A percentile compares a stretch with the other conserved stretches of the same genome.
Conservation (phyloP, 2,888 invertebrate genomes). For the Cybosia mesomella region DNA sequence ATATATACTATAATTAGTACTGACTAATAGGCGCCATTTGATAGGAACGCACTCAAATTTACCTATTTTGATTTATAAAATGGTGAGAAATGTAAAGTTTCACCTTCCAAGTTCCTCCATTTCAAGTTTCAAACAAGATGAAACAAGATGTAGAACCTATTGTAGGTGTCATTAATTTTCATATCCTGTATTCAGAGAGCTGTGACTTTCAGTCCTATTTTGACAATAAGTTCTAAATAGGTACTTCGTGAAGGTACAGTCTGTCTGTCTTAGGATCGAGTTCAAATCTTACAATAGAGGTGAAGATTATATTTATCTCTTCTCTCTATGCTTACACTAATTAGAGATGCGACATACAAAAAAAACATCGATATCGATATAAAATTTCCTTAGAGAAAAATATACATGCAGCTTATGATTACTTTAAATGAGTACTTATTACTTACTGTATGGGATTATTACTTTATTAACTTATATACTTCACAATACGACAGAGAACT, state of each 20-base stretch:
- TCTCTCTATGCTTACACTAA: not conserved
- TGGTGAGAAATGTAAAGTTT: not conserved
- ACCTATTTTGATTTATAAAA: not conserved
- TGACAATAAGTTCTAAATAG: not conserved
- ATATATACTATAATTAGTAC: slow-evolving; percentile 2
- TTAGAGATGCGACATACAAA: not conserved
- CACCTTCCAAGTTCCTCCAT: no score
- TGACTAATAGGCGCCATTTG: not conserved
- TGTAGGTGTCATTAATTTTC: no score
- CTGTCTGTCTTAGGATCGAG: not conserved
- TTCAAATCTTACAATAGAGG: no score
- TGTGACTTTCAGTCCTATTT: no score
- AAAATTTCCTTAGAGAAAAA: not conserved
- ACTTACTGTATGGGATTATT: slow-evolving; percentile 8
- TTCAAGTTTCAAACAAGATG: no score
- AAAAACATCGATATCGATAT: not conserved
- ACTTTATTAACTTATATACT: slow-evolving; percentile 24
- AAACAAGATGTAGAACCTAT: no score
- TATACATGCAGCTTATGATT: slow-evolving; percentile 7
- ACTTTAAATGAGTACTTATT: slow-evolving; percentile 16
- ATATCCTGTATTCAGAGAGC: no score
- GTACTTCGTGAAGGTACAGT: not conserved
- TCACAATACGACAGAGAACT: slow-evolving; percentile 4
- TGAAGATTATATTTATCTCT: not conserved
- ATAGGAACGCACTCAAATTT: not conserved